Percentiles rank a stretch among this genome's conserved stretches.
Evolutionary conservation across 2,113 vertebrate species (phyloP).

Genomic region (Hemiprocne comata): DNA sequence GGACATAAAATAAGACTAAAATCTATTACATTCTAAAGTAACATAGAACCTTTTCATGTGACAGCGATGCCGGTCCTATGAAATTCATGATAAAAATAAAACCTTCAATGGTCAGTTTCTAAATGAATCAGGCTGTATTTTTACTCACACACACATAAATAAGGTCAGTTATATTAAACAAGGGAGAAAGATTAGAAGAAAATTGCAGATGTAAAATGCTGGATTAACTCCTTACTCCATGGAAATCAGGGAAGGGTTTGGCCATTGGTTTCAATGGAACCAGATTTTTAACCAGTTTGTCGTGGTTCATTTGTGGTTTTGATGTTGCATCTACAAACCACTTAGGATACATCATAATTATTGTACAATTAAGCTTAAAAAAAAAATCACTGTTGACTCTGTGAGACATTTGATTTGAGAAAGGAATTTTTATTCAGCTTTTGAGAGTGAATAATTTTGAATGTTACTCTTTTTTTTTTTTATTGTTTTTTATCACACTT

Average conservation of each 20-base stretch:
- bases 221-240: neutral
- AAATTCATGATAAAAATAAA: constrained; percentile 72
- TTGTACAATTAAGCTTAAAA: constrained; percentile 65
- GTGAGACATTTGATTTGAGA: constrained; percentile 65
- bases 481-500: constrained; percentile 45
- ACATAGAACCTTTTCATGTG: constrained; percentile 78
- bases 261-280: neutral
- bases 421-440: constrained; percentile 57
- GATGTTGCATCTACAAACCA: constrained; percentile 68
- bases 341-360: constrained; percentile 65
- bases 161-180: constrained; percentile 77
- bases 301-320: constrained; percentile 63
- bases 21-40: constrained; percentile 85
- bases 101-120: constrained; percentile 73
- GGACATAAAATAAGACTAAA: constrained; percentile 82
- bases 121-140: constrained; percentile 81
- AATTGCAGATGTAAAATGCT: constrained; percentile 67
- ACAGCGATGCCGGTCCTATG: constrained; percentile 75
- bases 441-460: constrained; percentile 34
- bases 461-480: constrained; percentile 23
- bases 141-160: constrained; percentile 77
- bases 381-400: constrained; percentile 61
- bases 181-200: constrained; percentile 72
- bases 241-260: neutral
- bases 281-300: constrained; percentile 31